Evolutionary conservation across 2,888 invertebrate genomes (phyloP).

Genomic region (Tridacna crocea): DNA sequence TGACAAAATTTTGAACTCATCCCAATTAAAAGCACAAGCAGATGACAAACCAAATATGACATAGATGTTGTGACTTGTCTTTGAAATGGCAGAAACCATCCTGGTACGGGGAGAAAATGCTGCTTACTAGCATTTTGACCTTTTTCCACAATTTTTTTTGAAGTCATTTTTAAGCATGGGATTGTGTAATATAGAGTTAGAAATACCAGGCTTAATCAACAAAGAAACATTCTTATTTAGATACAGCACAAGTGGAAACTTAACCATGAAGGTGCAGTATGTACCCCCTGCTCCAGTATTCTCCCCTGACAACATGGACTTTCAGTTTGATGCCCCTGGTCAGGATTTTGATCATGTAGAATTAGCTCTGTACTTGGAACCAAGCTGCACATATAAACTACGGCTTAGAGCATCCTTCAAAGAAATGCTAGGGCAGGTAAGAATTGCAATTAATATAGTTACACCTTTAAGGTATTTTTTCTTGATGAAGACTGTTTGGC

Average conservation of each 20-base stretch:
- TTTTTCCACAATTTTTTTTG: too few species aligned
- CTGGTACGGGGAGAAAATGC: too few species aligned
- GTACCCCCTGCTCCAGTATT: conserved; percentile 56
- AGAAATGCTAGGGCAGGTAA: conserved; percentile 76
- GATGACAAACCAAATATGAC: too few species aligned
- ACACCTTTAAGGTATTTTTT: not conserved
- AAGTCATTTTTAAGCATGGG: too few species aligned
- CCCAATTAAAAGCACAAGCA: too few species aligned
- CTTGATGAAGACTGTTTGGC: not conserved
- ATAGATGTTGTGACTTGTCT: too few species aligned
- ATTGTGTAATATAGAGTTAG: too few species aligned
- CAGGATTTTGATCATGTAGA: conserved; percentile 67
- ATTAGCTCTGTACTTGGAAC: conserved; percentile 80
- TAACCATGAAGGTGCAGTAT: conserved; percentile 73
- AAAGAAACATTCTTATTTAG: too few species aligned
- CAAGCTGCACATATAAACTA: conserved; percentile 79
- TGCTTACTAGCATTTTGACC: too few species aligned
- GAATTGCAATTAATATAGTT: conserved; percentile 7
- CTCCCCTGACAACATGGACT: conserved; percentile 61
- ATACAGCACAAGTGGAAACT: conserved; percentile 65
- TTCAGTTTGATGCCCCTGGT: conserved; percentile 56
- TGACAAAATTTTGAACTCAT: too few species aligned
- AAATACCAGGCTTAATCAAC: too few species aligned
- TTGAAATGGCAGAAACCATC: too few species aligned
- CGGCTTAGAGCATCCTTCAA: conserved; percentile 67